Evolutionary conservation across 2,113 vertebrate species (phyloP).

Genomic region (Brachirus orientalis): DNA sequence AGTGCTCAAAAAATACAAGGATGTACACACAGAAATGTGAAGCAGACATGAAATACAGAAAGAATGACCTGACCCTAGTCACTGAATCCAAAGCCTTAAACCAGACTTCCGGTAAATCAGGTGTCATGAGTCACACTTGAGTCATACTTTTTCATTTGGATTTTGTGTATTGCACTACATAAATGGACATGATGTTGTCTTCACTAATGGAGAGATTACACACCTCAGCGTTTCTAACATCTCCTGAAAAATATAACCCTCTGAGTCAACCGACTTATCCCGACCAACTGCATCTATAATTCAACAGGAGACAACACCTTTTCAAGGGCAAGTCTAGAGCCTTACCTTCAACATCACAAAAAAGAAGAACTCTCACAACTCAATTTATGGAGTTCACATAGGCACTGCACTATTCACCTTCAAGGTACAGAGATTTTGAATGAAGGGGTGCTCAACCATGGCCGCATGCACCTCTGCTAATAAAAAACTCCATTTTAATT

Average conservation of each 20-base stretch:
- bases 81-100: constrained; percentile 31
- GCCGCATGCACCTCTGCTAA: constrained; percentile 55
- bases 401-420: constrained; percentile 69
- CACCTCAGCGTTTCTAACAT: constrained; percentile 40
- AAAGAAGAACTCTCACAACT: constrained; percentile 58
- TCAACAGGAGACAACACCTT: constrained; percentile 44
- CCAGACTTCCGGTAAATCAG: constrained; percentile 40
- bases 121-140: constrained; percentile 40
- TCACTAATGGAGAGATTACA: constrained; percentile 43
- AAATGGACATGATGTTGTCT: constrained; percentile 42
- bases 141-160: constrained; percentile 25
- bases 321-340: constrained; percentile 60
- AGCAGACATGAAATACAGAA: too few relatives aligned
- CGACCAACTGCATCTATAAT: constrained; percentile 58
- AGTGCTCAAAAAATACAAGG: too few relatives aligned
- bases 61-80: too few relatives aligned
- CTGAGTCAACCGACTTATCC: constrained; percentile 40
- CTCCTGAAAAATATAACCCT: constrained; percentile 46
- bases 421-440: constrained; percentile 73
- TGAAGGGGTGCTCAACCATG: constrained; percentile 70
- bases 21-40: too few relatives aligned
- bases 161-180: constrained; percentile 44
- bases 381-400: constrained; percentile 69
- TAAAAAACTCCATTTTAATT: constrained; percentile 76
- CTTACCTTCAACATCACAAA: constrained; percentile 59